phyloP scores from a whole-genome alignment of 1,140 invertebrate genomes.

The Dinothrombium tinctorium region DNA sequence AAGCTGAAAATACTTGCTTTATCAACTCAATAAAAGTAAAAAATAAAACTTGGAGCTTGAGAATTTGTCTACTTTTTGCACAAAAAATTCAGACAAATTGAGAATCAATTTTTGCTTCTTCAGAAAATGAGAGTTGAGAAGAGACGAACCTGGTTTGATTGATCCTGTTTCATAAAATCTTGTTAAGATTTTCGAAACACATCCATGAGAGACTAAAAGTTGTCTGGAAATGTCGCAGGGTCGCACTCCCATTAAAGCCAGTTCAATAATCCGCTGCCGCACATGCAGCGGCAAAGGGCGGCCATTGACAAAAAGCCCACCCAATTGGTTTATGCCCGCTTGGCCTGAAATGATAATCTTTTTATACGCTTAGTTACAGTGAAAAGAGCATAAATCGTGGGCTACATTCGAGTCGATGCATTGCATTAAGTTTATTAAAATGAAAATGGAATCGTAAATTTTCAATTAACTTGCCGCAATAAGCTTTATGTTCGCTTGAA shows the following conservation, averaged over 20 bases:
- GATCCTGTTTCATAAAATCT: conserved; percentile 85
- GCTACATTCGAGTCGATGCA: no score
- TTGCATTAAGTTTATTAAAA: no score
- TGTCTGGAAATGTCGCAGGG: conserved; percentile 89
- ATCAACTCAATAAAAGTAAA: no score
- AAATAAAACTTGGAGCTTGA: conserved; percentile 2
- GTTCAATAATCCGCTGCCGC: conserved; percentile 71
- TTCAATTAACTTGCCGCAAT: no score
- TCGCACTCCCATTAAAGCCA: conserved; percentile 60
- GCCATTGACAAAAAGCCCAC: conserved; percentile 87
- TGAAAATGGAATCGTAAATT: no score
- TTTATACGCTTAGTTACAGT: no score
- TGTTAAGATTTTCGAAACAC: conserved; percentile 89
- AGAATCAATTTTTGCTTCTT: not conserved
- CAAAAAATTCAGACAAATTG: not conserved
- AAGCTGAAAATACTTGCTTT: no score
- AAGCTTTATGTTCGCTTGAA: no score
- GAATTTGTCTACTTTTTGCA: not conserved
- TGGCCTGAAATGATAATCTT: conserved; percentile 34
- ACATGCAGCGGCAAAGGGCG: conserved; percentile 77
- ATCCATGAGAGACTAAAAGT: conserved; percentile 79
- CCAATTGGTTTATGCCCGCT: conserved; percentile 82
- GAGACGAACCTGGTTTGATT: conserved; percentile 44
- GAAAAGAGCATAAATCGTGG: no score
- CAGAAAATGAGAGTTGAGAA: not conserved